A percentile compares a stretch with the other conserved stretches of the same genome.
Conservation (phyloP, 2,797 vertebrate genomes). For the Enteromius unitaeniatus region DNA sequence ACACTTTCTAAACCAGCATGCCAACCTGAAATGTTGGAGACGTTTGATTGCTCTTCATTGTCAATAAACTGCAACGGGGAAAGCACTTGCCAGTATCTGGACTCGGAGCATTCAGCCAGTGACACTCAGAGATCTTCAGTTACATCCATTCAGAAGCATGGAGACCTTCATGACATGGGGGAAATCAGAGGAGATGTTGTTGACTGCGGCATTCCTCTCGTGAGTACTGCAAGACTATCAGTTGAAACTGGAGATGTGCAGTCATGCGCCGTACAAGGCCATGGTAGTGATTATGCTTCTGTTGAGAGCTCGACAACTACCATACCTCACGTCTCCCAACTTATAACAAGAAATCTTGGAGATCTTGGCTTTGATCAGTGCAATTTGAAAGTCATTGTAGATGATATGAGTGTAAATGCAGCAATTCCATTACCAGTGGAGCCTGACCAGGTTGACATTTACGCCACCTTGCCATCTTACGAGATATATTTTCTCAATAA, state of each 20-base stretch:
- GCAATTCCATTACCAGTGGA: constrained; percentile 64
- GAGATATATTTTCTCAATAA: constrained; percentile 69
- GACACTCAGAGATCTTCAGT: neutral
- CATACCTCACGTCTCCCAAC: constrained; percentile 36
- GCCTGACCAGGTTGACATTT: constrained; percentile 72
- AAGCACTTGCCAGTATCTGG: constrained; percentile 3
- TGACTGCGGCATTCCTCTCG: constrained; percentile 35
- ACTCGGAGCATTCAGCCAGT: neutral
- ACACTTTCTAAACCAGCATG: neutral
- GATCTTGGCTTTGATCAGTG: neutral
- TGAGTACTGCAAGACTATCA: constrained; percentile 11
- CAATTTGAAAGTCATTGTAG: neutral
- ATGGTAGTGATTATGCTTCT: neutral
- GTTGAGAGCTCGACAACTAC: neutral
- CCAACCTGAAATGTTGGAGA: neutral
- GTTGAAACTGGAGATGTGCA: constrained; percentile 43
- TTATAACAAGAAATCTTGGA: neutral
- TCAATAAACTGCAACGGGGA: constrained; percentile 23
- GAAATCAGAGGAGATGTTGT: constrained; percentile 23
- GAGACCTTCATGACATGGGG: constrained; percentile 27
- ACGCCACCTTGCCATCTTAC: constrained; percentile 77
- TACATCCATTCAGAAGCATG: constrained; percentile 1
- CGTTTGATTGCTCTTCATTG: constrained; percentile 18
- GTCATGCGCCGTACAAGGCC: constrained; percentile 27
- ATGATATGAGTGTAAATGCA: constrained; percentile 5